These are phyloP conservation scores for Fistularia tabacaria DNA, from an alignment of 2,797 vertebrate species.

Conservation along the genomic window DNA sequence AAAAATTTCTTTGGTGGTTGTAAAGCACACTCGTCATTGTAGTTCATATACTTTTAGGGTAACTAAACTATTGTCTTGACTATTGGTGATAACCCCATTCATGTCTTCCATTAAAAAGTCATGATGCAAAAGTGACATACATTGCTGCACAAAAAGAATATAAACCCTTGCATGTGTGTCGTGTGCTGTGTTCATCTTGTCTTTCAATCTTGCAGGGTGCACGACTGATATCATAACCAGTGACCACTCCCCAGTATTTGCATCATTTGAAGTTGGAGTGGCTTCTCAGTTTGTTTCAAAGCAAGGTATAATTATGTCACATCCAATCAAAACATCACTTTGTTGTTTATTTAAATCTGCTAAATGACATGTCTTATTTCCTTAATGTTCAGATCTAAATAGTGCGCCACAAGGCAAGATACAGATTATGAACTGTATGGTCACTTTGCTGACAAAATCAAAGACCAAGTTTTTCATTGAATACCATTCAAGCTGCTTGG, in stretches of 20 bases:
- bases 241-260: conserved; percentile 96
- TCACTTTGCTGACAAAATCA: conserved; percentile 89
- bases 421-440: conserved; percentile 87
- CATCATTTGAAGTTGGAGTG: conserved; percentile 95
- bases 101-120: no score
- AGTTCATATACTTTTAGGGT: no score
- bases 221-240: conserved; percentile 94
- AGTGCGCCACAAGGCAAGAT: conserved; percentile 84
- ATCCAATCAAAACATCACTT: no score
- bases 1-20: no score
- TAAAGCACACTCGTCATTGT: no score
- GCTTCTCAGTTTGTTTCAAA: conserved; percentile 97
- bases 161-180: no score
- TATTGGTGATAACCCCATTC: no score
- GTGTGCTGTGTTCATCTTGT: neutral
- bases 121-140: no score
- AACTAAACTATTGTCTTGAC: no score
- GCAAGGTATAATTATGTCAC: conserved; percentile 73
- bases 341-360: neutral
- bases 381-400: conserved; percentile 74
- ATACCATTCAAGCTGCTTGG: conserved; percentile 93
- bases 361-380: conserved; percentile 1
- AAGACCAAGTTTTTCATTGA: conserved; percentile 98
- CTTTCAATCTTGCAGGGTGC: conserved; percentile 76
- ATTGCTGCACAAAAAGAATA: no score